Conservation (phyloP, 2,888 invertebrate genomes). For the Strigamia maritima region DNA sequence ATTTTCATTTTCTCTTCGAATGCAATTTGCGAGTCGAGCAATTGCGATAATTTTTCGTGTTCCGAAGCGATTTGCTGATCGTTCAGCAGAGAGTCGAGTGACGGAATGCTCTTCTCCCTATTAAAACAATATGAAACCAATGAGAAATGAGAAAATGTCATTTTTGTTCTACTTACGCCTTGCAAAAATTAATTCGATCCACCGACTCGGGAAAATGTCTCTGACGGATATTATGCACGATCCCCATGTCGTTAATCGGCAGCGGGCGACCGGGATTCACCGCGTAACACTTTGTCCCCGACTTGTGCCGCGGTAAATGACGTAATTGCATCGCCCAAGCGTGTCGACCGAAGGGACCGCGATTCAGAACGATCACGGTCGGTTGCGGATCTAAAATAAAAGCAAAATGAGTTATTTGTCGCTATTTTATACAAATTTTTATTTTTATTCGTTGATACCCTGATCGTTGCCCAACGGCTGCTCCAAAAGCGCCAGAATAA, state of each 20-base stretch:
- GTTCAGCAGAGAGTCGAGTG: conserved; percentile 71
- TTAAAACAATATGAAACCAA: no score
- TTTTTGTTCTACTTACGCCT: conserved; percentile 74
- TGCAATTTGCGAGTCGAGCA: conserved; percentile 50
- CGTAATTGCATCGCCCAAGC: conserved; percentile 89
- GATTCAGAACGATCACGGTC: conserved; percentile 79
- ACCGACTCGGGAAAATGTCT: conserved; percentile 77
- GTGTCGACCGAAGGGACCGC: conserved; percentile 90
- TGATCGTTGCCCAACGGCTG: conserved; percentile 85
- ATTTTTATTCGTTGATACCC: no score
- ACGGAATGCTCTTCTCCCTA: conserved; percentile 87
- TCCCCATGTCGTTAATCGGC: conserved; percentile 68
- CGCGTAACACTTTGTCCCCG: conserved; percentile 61
- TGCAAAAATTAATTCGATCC: conserved; percentile 72
- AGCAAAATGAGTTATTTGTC: neutral
- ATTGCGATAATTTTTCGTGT: conserved; percentile 61
- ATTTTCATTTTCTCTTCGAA: conserved; percentile 50
- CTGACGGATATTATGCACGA: conserved; percentile 66
- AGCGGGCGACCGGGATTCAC: conserved; percentile 65
- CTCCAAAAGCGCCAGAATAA: conserved; percentile 82
- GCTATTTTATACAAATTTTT: no score
- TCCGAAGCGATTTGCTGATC: conserved; percentile 58
- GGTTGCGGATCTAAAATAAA: conserved; percentile 75
- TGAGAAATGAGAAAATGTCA: no score
- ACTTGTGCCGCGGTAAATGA: conserved; percentile 79